These are phyloP conservation scores for Crocallis elinguaria DNA, from an alignment of 2,888 invertebrate genomes.

Conservation along the genomic window DNA sequence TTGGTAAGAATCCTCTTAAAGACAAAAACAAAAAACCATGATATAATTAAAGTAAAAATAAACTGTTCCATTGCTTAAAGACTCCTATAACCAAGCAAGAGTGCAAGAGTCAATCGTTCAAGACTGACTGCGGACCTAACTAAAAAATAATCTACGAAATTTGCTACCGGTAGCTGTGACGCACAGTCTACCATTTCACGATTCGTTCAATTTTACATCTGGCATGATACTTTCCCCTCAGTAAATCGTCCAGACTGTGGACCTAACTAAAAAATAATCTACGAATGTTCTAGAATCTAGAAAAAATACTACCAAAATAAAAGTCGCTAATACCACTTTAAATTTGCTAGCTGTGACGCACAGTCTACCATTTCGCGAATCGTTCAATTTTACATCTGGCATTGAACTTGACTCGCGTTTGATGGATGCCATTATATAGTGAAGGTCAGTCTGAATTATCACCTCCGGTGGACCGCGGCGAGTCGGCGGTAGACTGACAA, in stretches of 20 bases:
- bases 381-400: conserved; percentile 25
- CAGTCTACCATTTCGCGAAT: conserved; percentile 1
- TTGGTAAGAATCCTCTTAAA: no score
- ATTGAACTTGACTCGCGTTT: conserved; percentile 42
- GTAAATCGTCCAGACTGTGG: no score
- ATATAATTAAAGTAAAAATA: no score
- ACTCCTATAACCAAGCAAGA: no score
- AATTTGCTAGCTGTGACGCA: conserved; percentile 6
- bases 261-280: not conserved
- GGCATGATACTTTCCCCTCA: conserved; percentile 46
- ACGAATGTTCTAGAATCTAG: not conserved
- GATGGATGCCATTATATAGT: conserved; percentile 14
- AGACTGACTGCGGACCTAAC: no score
- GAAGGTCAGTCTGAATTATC: conserved; percentile 21
- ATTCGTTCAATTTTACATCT: conserved; percentile 20
- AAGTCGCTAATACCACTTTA: not conserved
- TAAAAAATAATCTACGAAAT: not conserved
- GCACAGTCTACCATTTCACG: conserved; percentile 1
- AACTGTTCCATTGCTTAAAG: no score
- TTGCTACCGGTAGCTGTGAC: conserved; percentile 7
- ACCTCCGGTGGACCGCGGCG: not conserved
- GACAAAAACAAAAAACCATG: no score
- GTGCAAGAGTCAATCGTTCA: no score
- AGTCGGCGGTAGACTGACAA: not conserved
- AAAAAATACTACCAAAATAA: not conserved